A percentile compares a stretch with the other conserved stretches of the same genome.
Evolutionary conservation across 1,140 invertebrate species (phyloP).

Genomic region (Drosophila kurseongensis): DNA sequence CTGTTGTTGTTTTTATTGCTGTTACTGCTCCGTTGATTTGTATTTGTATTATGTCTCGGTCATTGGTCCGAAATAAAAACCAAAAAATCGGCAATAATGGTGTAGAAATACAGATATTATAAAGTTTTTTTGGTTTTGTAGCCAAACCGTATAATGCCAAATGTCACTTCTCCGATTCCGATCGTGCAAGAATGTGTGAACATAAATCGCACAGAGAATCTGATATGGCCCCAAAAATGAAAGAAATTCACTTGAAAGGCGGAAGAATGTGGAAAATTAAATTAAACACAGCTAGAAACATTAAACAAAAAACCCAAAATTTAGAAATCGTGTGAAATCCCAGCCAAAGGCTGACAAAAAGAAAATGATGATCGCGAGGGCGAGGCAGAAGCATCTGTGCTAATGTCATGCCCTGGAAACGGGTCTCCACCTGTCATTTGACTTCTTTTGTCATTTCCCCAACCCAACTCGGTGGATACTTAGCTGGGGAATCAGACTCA

Average conservation of each 20-base stretch:
- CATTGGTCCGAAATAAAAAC: constrained; percentile 77
- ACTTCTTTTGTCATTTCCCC: constrained; percentile 25
- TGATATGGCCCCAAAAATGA: constrained; percentile 21
- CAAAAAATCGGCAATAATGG: constrained; percentile 46
- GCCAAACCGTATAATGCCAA: constrained; percentile 43
- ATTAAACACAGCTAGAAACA: constrained; percentile 19
- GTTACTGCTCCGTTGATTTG: constrained; percentile 42
- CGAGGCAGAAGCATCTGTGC: constrained; percentile 16
- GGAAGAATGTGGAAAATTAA: constrained; percentile 38
- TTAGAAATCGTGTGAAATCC: constrained; percentile 75
- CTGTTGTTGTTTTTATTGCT: constrained; percentile 33
- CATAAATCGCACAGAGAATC: constrained; percentile 14
- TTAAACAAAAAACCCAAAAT: constrained; percentile 29
- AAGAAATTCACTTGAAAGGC: constrained; percentile 57
- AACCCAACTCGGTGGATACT: constrained; percentile 18
- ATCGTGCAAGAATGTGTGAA: constrained; percentile 58
- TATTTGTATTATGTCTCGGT: constrained; percentile 70
- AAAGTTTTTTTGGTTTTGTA: constrained; percentile 1
- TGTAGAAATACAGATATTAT: constrained; percentile 46
- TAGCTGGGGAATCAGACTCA: constrained; percentile 1
- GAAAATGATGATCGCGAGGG: constrained; percentile 3
- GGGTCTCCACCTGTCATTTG: constrained; percentile 32
- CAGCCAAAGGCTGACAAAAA: constrained; percentile 2
- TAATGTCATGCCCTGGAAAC: constrained; percentile 44
- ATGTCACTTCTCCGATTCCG: constrained; percentile 28